phyloP scores from a whole-genome alignment of 2,113 vertebrate genomes.

The Eleginops maclovinus region DNA sequence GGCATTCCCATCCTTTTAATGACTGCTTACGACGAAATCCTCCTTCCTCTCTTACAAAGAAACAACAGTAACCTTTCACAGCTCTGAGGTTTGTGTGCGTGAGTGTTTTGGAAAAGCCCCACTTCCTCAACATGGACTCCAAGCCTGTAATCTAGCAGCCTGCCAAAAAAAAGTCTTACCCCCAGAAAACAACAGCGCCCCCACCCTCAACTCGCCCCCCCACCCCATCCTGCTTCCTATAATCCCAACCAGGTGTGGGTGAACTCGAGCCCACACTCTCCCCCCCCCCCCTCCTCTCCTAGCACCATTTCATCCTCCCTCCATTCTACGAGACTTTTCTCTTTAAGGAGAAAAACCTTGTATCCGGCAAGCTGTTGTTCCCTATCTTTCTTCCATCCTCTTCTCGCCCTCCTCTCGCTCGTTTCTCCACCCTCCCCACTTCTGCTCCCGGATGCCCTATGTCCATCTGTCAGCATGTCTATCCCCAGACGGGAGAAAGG shows the following conservation, averaged over 20 bases:
- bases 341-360: conserved; percentile 39
- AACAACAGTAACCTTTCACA: neutral
- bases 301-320: conserved; percentile 7
- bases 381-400: conserved; percentile 42
- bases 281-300: conserved; percentile 7
- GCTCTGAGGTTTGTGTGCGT: neutral
- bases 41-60: neutral
- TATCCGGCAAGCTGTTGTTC: conserved; percentile 62
- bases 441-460: conserved; percentile 60
- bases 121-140: conserved; percentile 17
- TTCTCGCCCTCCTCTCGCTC: conserved; percentile 3
- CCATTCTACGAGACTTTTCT: conserved; percentile 22
- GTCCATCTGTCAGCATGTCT: conserved; percentile 71
- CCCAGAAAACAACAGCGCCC: conserved; percentile 27
- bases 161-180: conserved; percentile 48
- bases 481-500: conserved; percentile 43
- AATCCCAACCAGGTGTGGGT: conserved; percentile 63
- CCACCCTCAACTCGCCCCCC: conserved; percentile 12
- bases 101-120: conserved; percentile 36
- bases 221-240: conserved; percentile 29
- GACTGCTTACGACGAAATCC: neutral
- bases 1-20: neutral
- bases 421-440: neutral
- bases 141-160: conserved; percentile 55
- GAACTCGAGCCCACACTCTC: conserved; percentile 5